phyloP scores from a whole-genome alignment of 2,113 vertebrate genomes.

The Xenopus laevis region DNA sequence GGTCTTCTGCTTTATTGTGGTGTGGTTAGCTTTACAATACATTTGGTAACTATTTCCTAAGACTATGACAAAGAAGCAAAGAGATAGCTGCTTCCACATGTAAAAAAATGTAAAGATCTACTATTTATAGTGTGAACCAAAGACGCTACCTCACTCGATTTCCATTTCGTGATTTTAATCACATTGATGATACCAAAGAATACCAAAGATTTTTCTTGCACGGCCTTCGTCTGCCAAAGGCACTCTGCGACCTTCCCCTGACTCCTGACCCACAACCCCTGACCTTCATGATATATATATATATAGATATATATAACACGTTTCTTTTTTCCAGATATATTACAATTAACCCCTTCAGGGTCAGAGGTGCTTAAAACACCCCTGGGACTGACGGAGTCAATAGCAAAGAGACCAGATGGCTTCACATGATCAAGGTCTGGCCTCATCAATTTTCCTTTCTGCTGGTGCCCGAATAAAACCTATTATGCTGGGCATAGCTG shows the following conservation, averaged over 20 bases:
- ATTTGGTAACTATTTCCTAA: constrained; percentile 79
- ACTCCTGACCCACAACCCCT: constrained; percentile 8
- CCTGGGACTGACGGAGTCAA: constrained; percentile 32
- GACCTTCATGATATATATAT: constrained; percentile 58
- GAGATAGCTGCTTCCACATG: constrained; percentile 78
- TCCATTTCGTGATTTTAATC: constrained; percentile 98
- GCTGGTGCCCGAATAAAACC: background rate
- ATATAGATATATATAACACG: constrained; percentile 50
- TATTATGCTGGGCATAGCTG: background rate
- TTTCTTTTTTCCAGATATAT: constrained; percentile 67
- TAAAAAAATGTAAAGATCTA: constrained; percentile 81
- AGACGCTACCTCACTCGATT: constrained; percentile 99
- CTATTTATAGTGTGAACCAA: constrained; percentile 99
- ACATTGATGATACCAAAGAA: constrained; percentile 99
- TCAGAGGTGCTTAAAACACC: constrained; percentile 42
- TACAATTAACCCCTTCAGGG: constrained; percentile 45
- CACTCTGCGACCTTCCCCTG: constrained; percentile 67
- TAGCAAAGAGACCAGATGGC: constrained; percentile 44
- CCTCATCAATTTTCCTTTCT: constrained; percentile 19
- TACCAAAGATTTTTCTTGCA: constrained; percentile 96
- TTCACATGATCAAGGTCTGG: constrained; percentile 34
- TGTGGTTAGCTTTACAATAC: constrained; percentile 85
- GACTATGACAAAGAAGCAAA: constrained; percentile 73
- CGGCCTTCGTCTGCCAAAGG: constrained; percentile 84
- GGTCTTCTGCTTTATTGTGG: constrained; percentile 78